phyloP scores from a whole-genome alignment of 2,888 invertebrate genomes.

The Chironomus riparius region DNA sequence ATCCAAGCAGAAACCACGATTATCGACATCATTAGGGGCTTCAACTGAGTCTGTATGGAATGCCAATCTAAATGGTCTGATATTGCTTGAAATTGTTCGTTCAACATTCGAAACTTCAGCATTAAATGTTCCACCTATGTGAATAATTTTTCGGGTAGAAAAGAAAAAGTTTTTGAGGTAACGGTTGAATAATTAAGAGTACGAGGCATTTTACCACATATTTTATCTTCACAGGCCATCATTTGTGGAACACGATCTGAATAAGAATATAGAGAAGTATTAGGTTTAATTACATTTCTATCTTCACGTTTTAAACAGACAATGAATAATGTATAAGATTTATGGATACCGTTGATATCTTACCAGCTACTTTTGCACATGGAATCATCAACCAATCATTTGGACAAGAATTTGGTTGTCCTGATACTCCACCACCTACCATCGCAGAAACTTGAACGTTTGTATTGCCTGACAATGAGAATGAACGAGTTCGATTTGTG shows the following conservation, averaged over 20 bases:
- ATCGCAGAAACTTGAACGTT: conserved; percentile 48
- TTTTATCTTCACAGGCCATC: conserved; percentile 64
- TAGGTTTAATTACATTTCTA: not conserved
- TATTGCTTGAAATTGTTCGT: conserved; percentile 63
- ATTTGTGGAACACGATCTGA: conserved; percentile 44
- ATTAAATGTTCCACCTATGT: conserved; percentile 63
- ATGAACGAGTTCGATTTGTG: conserved; percentile 60
- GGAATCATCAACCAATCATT: conserved; percentile 74
- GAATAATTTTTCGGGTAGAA: not conserved
- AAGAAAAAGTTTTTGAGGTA: not conserved
- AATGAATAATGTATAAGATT: too few species aligned
- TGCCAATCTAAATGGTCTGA: conserved; percentile 68
- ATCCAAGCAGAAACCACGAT: conserved; percentile 73
- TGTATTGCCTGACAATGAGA: conserved; percentile 71
- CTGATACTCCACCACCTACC: conserved; percentile 55
- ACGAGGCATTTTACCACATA: conserved; percentile 44
- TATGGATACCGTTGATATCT: not conserved
- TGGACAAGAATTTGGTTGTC: conserved; percentile 59
- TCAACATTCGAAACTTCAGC: conserved; percentile 60
- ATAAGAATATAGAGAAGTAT: not conserved
- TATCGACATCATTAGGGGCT: conserved; percentile 63
- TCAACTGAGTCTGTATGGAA: conserved; percentile 72
- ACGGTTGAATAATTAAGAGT: not conserved
- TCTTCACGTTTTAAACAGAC: too few species aligned
- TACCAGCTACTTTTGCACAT: conserved; percentile 49